These are phyloP conservation scores for Corynorhinus townsendii DNA, from an alignment of 2,113 vertebrate genomes.

Conservation along the genomic window DNA sequence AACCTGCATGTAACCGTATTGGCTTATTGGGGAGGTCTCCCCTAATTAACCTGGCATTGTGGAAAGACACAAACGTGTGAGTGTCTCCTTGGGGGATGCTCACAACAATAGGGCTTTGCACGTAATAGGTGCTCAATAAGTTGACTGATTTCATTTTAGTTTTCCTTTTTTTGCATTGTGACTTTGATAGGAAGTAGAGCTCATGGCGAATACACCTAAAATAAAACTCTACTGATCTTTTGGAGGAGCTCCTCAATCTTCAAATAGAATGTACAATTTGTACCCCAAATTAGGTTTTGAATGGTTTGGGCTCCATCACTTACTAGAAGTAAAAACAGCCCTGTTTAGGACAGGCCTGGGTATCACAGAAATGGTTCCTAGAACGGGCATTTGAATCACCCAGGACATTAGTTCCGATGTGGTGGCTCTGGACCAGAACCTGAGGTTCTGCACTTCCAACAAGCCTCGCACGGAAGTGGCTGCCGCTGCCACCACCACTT, in stretches of 20 bases:
- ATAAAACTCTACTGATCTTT: not conserved
- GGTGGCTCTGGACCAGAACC: not conserved
- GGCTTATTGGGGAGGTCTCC: not conserved
- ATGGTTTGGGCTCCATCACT: not conserved
- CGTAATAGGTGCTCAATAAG: not conserved
- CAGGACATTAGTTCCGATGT: not conserved
- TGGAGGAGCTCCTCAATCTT: not conserved
- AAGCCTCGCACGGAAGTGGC: no score
- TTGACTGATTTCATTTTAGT: conserved; percentile 12
- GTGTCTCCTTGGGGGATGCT: not conserved
- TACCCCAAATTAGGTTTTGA: not conserved
- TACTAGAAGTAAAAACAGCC: not conserved
- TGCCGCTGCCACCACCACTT: no score
- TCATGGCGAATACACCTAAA: not conserved
- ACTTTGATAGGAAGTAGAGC: not conserved
- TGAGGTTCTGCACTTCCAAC: not conserved
- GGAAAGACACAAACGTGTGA: not conserved
- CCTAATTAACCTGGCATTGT: not conserved
- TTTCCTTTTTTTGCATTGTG: not conserved
- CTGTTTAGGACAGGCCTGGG: not conserved
- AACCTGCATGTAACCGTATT: not conserved
- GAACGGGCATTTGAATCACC: not conserved
- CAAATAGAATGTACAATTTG: not conserved
- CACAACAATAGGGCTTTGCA: not conserved
- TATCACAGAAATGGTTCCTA: not conserved